Evolutionary conservation across 2,888 invertebrate species (phyloP).

Genomic region (Drymonia ruficornis): DNA sequence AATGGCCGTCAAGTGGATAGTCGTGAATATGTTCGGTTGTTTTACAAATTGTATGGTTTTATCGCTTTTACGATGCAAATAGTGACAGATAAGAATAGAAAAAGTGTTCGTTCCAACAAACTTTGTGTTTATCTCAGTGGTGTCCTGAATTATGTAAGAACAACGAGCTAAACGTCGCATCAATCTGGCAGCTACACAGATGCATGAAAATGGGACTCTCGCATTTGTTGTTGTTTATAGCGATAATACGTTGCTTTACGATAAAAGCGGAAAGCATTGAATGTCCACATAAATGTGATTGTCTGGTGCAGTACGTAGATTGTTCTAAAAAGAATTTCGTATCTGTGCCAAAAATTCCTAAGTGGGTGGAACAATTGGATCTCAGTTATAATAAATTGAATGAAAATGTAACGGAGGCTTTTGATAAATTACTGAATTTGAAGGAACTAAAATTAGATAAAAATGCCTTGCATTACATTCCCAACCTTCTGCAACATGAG

Average conservation of each 20-base stretch:
- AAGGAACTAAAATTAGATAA: slow-evolving; percentile 82
- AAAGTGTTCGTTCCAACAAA: slow-evolving; percentile 48
- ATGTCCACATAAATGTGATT: slow-evolving; percentile 89
- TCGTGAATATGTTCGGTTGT: slow-evolving; percentile 66
- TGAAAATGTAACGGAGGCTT: slow-evolving; percentile 66
- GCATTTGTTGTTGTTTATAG: slow-evolving; percentile 74
- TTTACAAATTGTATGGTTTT: slow-evolving; percentile 47
- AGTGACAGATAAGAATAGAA: slow-evolving; percentile 50
- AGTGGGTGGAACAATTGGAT: slow-evolving; percentile 91
- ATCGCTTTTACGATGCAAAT: slow-evolving; percentile 60
- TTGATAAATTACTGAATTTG: slow-evolving; percentile 63
- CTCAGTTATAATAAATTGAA: slow-evolving; percentile 76
- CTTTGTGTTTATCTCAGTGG: slow-evolving; percentile 44
- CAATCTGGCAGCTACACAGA: slow-evolving; percentile 68
- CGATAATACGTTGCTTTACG: slow-evolving; percentile 59
- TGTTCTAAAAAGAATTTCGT: slow-evolving; percentile 89
- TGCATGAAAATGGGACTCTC: slow-evolving; percentile 81
- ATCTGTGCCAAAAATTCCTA: slow-evolving; percentile 89
- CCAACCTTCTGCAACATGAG: slow-evolving; percentile 78
- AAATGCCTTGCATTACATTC: slow-evolving; percentile 83
- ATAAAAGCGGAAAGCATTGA: slow-evolving; percentile 69
- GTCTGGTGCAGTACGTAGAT: slow-evolving; percentile 90
- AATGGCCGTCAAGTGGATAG: slow-evolving; percentile 70
- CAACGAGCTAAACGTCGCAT: slow-evolving; percentile 57
- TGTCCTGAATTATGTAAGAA: slow-evolving; percentile 73